Evolutionary conservation across 2,113 vertebrate species (phyloP).

Genomic region (Gavialis gangeticus): DNA sequence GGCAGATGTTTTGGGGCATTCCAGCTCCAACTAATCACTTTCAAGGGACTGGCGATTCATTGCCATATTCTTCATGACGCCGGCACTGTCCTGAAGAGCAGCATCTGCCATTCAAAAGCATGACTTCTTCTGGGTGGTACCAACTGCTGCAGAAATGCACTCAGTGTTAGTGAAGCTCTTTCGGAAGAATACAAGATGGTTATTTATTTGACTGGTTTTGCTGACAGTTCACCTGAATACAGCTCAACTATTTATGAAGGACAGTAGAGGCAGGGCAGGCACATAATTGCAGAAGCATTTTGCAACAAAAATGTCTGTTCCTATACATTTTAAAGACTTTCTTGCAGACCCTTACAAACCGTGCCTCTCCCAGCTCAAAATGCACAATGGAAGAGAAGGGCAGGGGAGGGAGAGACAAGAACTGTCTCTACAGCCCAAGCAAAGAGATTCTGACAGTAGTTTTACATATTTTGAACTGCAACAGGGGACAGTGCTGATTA

Average conservation of each 20-base stretch:
- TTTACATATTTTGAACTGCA: not conserved
- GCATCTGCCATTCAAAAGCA: not conserved
- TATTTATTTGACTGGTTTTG: not conserved
- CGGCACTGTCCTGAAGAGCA: not conserved
- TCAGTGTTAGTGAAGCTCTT: not conserved
- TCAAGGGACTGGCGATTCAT: not conserved
- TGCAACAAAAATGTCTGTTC: not conserved
- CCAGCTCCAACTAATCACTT: not conserved
- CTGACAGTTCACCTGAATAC: fast-evolving
- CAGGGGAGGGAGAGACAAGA: not conserved
- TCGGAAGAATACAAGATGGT: not conserved
- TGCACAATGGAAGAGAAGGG: not conserved
- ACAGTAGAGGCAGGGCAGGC: not conserved
- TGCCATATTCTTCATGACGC: not conserved
- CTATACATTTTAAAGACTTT: not conserved
- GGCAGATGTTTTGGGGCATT: not conserved
- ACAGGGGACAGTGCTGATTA: not conserved
- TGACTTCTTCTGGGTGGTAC: not conserved
- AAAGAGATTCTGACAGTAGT: not conserved
- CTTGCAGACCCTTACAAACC: conserved; percentile 6
- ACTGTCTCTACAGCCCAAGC: not conserved
- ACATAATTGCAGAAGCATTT: not conserved
- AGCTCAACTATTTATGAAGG: not conserved
- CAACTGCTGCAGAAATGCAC: not conserved
- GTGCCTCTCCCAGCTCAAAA: not conserved